Evolutionary conservation across 2,113 vertebrate genomes (phyloP).

Genomic region (Rhadina sibilatrix): DNA sequence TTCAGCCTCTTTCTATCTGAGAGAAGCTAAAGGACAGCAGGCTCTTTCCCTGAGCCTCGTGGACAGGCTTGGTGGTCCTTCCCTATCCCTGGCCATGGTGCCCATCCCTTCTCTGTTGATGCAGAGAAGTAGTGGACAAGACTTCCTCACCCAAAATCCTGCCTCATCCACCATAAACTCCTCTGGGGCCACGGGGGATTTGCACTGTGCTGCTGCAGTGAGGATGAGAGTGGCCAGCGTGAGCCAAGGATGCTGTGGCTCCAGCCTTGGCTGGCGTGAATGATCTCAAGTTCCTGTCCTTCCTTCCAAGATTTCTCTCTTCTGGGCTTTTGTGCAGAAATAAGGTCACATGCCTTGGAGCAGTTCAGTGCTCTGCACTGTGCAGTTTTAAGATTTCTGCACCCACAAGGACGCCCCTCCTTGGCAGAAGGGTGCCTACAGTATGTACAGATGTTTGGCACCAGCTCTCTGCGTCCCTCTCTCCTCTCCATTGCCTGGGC

Average conservation of each 20-base stretch:
- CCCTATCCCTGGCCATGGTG: not conserved
- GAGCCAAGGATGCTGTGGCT: not conserved
- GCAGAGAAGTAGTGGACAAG: not conserved
- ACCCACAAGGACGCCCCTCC: not conserved
- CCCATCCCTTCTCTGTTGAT: not conserved
- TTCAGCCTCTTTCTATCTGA: not conserved
- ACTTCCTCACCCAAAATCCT: not conserved
- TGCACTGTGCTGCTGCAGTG: not conserved
- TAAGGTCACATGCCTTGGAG: not conserved
- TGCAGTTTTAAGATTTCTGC: not conserved
- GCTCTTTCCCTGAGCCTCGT: not conserved
- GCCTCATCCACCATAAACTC: not conserved
- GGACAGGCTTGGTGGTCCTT: not conserved
- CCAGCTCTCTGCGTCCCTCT: not conserved
- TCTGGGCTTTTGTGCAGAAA: not conserved
- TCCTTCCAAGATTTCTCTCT: not conserved
- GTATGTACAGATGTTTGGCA: fast-evolving
- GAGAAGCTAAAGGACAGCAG: not conserved
- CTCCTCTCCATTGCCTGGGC: not conserved
- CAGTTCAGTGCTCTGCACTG: not conserved
- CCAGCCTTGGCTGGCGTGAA: slow-evolving; percentile 6
- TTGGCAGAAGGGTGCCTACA: fast-evolving
- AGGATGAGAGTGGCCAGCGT: fast-evolving
- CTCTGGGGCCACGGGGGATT: not conserved
- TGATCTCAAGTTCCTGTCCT: not conserved